Percentiles rank a stretch among this genome's conserved stretches.
Conservation (phyloP, 2,888 invertebrate genomes). For the Scrobipalpa atriplicella region DNA sequence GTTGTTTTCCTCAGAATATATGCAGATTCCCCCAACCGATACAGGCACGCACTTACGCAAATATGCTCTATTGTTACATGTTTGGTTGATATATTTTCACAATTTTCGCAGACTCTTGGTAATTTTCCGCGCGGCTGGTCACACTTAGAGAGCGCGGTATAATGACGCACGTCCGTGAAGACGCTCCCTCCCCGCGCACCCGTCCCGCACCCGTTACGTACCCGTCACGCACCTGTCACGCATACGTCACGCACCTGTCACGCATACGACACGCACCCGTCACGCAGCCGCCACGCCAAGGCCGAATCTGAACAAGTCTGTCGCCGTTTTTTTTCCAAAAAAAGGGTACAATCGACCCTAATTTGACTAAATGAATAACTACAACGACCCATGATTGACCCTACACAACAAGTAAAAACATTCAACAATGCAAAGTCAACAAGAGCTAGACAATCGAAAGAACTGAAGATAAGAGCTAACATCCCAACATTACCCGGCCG, state of each 20-base stretch:
- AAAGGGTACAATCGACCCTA: background rate
- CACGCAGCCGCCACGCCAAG: no score
- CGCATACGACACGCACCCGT: no score
- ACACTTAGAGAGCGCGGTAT: constrained; percentile 35
- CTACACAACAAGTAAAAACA: background rate
- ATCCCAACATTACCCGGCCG: background rate
- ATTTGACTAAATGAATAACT: constrained; percentile 18
- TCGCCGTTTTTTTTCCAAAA: constrained; percentile 15
- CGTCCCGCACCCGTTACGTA: background rate
- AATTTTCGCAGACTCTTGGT: constrained; percentile 43
- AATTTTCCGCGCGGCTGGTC: constrained; percentile 44
- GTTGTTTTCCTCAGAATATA: background rate
- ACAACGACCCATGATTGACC: background rate
- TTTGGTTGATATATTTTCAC: constrained; percentile 40
- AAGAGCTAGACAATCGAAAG: background rate
- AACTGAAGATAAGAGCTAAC: background rate
- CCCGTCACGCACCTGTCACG: no score
- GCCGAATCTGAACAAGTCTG: constrained; percentile 9
- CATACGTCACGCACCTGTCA: no score
- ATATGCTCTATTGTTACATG: constrained; percentile 35
- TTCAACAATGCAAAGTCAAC: background rate
- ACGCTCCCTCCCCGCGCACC: background rate
- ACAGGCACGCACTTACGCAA: constrained; percentile 34
- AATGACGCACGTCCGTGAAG: constrained; percentile 31
- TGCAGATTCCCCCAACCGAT: constrained; percentile 8